phyloP scores from a whole-genome alignment of 2,113 vertebrate species.

The Guaruba guarouba region DNA sequence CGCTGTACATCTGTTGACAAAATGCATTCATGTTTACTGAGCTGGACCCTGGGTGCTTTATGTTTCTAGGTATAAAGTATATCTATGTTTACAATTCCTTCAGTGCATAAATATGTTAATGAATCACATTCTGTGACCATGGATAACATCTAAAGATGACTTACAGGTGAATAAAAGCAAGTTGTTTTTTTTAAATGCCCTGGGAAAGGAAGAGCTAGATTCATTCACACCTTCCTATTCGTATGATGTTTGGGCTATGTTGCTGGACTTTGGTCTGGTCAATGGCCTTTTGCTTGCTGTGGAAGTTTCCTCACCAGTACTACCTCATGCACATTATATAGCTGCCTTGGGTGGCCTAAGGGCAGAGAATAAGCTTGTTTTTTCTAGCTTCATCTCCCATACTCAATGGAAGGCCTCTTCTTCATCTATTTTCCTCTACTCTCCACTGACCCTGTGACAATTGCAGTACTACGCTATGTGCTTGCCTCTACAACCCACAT shows the following conservation, averaged over 20 bases:
- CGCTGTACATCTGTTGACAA: not conserved
- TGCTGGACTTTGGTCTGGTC: not conserved
- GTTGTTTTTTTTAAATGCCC: not conserved
- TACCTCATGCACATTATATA: not conserved
- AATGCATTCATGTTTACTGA: not conserved
- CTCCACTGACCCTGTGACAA: fast-evolving
- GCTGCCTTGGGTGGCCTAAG: not conserved
- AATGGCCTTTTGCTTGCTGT: not conserved
- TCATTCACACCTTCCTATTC: not conserved
- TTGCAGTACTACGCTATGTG: too few relatives aligned
- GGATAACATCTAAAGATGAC: not conserved
- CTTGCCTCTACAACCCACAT: not conserved
- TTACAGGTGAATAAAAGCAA: not conserved
- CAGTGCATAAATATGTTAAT: not conserved
- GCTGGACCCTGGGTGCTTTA: not conserved
- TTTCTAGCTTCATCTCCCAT: not conserved
- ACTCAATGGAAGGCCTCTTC: not conserved
- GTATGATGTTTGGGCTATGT: not conserved
- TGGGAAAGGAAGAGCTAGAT: not conserved
- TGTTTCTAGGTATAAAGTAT: not conserved
- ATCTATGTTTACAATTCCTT: not conserved
- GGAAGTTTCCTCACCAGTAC: not conserved
- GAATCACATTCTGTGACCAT: not conserved
- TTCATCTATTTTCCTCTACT: not conserved
- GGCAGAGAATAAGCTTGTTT: not conserved